Conservation (phyloP, 2,797 vertebrate genomes). For the Hippopotamyrus pictus region DNA sequence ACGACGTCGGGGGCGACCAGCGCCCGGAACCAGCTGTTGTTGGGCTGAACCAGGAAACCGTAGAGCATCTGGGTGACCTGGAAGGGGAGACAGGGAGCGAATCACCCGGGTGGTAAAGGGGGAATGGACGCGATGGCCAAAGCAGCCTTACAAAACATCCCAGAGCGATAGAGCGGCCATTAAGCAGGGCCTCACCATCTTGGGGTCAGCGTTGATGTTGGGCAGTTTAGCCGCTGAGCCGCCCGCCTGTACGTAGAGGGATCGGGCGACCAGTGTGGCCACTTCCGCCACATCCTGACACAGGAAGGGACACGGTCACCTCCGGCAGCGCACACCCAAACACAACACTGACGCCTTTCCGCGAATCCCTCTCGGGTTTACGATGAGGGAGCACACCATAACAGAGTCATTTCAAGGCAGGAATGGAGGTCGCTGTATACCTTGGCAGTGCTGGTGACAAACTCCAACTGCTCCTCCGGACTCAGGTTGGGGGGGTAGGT, state of each 20-base stretch:
- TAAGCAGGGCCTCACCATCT: slow-evolving; percentile 58
- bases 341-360: background rate
- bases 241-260: slow-evolving; percentile 77
- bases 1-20: slow-evolving; percentile 60
- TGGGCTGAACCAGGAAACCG: slow-evolving; percentile 74
- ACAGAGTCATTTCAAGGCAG: background rate
- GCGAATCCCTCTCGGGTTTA: background rate
- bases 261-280: slow-evolving; percentile 72
- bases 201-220: slow-evolving; percentile 66
- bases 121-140: background rate
- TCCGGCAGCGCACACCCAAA: background rate
- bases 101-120: background rate
- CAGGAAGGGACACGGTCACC: background rate
- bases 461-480: slow-evolving; percentile 68
- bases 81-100: background rate
- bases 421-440: slow-evolving; percentile 45
- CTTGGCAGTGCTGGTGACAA: slow-evolving; percentile 71
- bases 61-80: slow-evolving; percentile 82
- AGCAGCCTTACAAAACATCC: background rate
- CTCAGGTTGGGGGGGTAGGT: slow-evolving; percentile 64
- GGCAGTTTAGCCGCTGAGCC: slow-evolving; percentile 45
- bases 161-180: background rate
- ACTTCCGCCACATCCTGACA: slow-evolving; percentile 73
- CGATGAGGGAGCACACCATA: background rate
- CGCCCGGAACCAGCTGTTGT: slow-evolving; percentile 86